phyloP scores from a whole-genome alignment of 2,888 invertebrate genomes.

The Plagodis pulveraria region DNA sequence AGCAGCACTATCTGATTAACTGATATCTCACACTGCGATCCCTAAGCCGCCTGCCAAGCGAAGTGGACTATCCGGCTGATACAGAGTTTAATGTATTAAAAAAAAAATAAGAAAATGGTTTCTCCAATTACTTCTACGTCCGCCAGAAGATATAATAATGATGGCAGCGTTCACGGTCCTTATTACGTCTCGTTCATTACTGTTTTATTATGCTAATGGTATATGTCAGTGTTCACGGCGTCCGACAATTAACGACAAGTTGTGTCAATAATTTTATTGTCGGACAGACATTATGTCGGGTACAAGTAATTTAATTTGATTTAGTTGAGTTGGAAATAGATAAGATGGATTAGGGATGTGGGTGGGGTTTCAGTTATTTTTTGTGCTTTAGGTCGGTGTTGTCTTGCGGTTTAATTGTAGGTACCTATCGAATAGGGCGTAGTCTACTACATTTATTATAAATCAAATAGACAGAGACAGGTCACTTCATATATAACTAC shows the following conservation, averaged over 20 bases:
- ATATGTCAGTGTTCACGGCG: conserved; percentile 26
- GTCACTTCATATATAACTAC: no score
- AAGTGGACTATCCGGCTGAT: no score
- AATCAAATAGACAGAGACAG: no score
- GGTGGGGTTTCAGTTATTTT: conserved; percentile 3
- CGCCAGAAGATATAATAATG: conserved; percentile 57
- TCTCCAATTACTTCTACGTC: conserved; percentile 45
- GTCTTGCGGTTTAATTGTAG: no score
- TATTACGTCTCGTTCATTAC: conserved; percentile 73
- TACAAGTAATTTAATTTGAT: conserved; percentile 13
- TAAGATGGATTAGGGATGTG: conserved; percentile 2
- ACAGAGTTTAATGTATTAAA: no score
- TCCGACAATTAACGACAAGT: conserved; percentile 24
- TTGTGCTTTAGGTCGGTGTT: neutral
- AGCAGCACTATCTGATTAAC: no score
- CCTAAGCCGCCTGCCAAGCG: no score
- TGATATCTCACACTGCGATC: no score
- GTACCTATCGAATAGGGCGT: no score
- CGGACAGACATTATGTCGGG: conserved; percentile 12
- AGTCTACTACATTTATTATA: no score
- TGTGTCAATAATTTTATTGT: conserved; percentile 23
- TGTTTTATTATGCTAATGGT: conserved; percentile 71
- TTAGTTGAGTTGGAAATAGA: conserved; percentile 8
- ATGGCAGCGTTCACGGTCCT: conserved; percentile 61
- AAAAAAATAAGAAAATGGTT: no score